phyloP scores from a whole-genome alignment of 2,113 vertebrate species.

The Charadrius vociferus region DNA sequence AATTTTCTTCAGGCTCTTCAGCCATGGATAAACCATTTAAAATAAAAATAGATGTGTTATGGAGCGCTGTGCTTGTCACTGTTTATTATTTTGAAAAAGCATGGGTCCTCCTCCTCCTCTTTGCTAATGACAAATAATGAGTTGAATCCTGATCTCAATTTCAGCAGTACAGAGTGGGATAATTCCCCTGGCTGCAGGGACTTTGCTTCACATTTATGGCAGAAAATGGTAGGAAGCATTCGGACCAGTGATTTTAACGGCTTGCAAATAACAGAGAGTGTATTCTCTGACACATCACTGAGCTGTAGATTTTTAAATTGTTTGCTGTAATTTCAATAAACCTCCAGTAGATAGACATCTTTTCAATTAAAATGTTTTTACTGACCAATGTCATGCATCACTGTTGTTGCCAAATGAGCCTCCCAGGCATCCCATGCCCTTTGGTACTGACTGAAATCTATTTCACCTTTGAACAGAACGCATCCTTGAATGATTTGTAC shows the following conservation, averaged over 20 bases:
- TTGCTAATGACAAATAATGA: constrained; percentile 55
- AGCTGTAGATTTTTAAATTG: constrained; percentile 36
- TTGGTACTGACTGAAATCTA: not conserved
- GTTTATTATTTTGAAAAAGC: constrained; percentile 65
- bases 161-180: not conserved
- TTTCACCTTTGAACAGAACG: not conserved
- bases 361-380: not conserved
- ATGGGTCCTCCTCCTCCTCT: not conserved
- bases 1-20: constrained; percentile 70
- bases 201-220: not conserved
- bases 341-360: not conserved
- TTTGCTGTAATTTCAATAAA: constrained; percentile 46
- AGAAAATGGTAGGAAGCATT: not conserved
- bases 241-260: not conserved
- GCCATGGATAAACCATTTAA: constrained; percentile 61
- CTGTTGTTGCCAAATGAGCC: constrained; percentile 15
- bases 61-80: constrained; percentile 13
- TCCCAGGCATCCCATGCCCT: not conserved
- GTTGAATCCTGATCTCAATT: not conserved
- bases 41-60: constrained; percentile 70
- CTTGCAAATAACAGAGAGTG: not conserved
- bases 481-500: not conserved
- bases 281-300: not conserved
- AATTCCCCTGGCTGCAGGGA: not conserved
- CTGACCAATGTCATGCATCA: not conserved